Base-by-base conservation (phyloP, 2,797 vertebrate species). In the Centroberyx gerrardi region DNA sequence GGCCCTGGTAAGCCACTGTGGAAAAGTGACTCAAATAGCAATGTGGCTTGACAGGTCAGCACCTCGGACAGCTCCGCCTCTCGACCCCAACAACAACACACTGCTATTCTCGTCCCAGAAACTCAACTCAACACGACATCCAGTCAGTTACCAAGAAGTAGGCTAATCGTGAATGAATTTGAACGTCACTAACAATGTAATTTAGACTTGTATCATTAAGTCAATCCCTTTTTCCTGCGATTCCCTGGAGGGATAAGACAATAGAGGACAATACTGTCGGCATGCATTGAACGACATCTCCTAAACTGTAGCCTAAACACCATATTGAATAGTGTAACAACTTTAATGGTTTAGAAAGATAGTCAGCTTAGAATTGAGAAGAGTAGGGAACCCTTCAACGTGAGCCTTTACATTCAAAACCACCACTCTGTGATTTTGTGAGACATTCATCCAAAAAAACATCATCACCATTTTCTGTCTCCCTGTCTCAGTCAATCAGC, bases 61-160 rank as follows among this genome's bases (percentile, higher is more conserved):
- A 96, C 95, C 95, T 88, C 87, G 94, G 95, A 96, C 92, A 97
- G 95, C 92, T 95, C 95, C 93, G 33, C 59, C 84, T 80, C 86
- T 86, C 67, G 56, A 46, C 81, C 74, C 29, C 83, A 22, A 75
- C 87, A 75, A 74, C 74, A 77, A 78, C 78, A 78, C 85, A 1
- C 27, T 38, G 63, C 90, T 89, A 86, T 92, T 89, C 72, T 81
- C 76, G 56, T 74, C 56, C 62, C 63, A 15, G 64, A 70, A 55
- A 29, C 60, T 82, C 66, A 59, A 29, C 68, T 73, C 64, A 49
- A 74, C 68, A 71, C 74, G 38, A 66, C 86, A 78, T 44, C 68
- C 81, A 55, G 67, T 62, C 69, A 72, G 29, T 51, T 13, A 28
- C 48, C 58, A 5, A 42, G 49, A 68, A 70, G 27, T 65, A n/a